These are phyloP conservation scores for Aradus depressus DNA, from an alignment of 2,888 invertebrate genomes.

Conservation along the genomic window DNA sequence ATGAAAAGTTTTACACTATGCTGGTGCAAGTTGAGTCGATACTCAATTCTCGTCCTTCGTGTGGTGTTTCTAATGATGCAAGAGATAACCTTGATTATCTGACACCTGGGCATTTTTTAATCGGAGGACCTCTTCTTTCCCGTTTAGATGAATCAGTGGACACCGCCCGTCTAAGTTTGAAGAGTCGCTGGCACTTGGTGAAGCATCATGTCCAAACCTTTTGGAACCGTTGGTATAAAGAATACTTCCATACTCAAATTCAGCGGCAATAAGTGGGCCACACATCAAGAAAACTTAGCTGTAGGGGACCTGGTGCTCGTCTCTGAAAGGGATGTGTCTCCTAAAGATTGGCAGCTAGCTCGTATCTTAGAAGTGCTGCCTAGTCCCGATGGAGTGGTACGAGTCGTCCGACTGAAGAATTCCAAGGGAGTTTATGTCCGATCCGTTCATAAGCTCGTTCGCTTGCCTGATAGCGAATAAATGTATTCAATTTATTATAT, in stretches of 20 bases:
- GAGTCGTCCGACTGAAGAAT: not conserved
- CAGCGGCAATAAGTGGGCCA: slow-evolving; percentile 7
- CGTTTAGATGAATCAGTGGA: slow-evolving; percentile 1
- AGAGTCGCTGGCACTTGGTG: slow-evolving; percentile 3
- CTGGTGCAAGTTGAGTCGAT: not conserved
- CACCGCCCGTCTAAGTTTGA: not conserved
- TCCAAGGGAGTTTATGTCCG: not conserved
- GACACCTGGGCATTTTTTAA: slow-evolving; percentile 11
- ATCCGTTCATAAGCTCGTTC: not conserved
- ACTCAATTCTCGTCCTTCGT: slow-evolving; percentile 4
- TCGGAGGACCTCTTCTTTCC: slow-evolving; percentile 7
- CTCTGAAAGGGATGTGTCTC: not conserved
- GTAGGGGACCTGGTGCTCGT: slow-evolving; percentile 5
- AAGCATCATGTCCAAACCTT: not conserved
- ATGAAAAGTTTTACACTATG: slow-evolving; percentile 1
- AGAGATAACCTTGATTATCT: slow-evolving; percentile 13
- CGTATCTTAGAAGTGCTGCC: not conserved
- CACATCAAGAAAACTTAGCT: not conserved
- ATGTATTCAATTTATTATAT: too few species aligned
- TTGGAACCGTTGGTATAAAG: slow-evolving; percentile 5
- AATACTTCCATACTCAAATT: slow-evolving; percentile 8
- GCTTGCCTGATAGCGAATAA: too few species aligned
- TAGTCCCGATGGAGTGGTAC: not conserved
- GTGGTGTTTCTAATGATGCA: slow-evolving; percentile 3
- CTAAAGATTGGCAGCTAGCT: slow-evolving; percentile 2